A percentile compares a stretch with the other conserved stretches of the same genome.
These are phyloP conservation scores for Erpobdella octoculata DNA, from an alignment of 2,888 invertebrate species.

Conservation along the genomic window DNA sequence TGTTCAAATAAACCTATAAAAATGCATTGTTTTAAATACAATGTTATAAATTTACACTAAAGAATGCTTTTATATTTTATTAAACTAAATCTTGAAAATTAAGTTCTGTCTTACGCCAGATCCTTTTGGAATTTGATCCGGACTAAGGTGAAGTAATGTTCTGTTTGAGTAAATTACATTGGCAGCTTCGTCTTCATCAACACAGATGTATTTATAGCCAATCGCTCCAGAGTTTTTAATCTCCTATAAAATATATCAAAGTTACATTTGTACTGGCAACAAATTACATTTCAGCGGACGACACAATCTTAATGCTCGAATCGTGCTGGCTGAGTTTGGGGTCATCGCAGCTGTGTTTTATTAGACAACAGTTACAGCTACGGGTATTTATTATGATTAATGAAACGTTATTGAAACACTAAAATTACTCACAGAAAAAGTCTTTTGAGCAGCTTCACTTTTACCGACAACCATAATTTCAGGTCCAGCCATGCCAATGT, in stretches of 20 bases:
- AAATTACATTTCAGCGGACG: neutral
- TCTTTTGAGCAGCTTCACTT: slow-evolving; percentile 72
- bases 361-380: too few relatives aligned
- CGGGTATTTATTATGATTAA: too few relatives aligned
- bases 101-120: slow-evolving; percentile 50
- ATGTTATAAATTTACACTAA: neutral
- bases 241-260: slow-evolving; percentile 58
- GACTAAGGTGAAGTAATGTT: slow-evolving; percentile 68
- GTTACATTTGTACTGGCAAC: neutral
- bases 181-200: slow-evolving; percentile 79
- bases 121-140: slow-evolving; percentile 48
- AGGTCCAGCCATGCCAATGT: slow-evolving; percentile 80
- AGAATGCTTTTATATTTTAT: neutral
- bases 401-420: too few relatives aligned
- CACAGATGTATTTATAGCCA: slow-evolving; percentile 78
- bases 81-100: too few relatives aligned
- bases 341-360: too few relatives aligned
- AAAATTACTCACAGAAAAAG: slow-evolving; percentile 54
- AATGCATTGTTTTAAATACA: too few relatives aligned
- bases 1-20: slow-evolving; percentile 68
- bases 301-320: neutral
- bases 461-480: slow-evolving; percentile 80
- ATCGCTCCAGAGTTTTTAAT: slow-evolving; percentile 85
- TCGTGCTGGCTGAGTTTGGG: too few relatives aligned
- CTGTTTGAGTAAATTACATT: slow-evolving; percentile 87